phyloP scores from a whole-genome alignment of 2,113 vertebrate species.

The Catharus fuscescens region DNA sequence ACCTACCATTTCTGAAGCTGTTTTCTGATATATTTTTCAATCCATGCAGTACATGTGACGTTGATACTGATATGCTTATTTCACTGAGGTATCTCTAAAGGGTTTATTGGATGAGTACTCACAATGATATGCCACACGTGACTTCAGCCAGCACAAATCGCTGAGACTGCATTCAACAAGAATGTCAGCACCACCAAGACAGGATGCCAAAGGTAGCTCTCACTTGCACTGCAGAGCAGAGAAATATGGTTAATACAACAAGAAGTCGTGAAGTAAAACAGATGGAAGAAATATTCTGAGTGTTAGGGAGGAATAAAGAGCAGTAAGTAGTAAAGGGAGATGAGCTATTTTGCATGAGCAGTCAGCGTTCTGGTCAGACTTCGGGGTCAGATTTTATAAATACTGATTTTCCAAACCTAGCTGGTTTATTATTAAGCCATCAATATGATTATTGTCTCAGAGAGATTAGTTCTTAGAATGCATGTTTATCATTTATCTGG shows the following conservation, averaged over 20 bases:
- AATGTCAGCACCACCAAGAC: not conserved
- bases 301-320: not conserved
- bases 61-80: not conserved
- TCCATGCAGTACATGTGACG: not conserved
- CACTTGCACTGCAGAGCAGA: not conserved
- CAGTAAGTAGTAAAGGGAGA: not conserved
- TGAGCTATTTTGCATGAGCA: not conserved
- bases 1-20: not conserved
- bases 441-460: not conserved
- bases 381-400: not conserved
- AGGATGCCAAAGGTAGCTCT: constrained; percentile 36
- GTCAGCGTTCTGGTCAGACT: not conserved
- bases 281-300: constrained; percentile 17
- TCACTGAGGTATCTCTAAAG: not conserved
- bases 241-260: constrained; percentile 33
- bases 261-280: constrained; percentile 30
- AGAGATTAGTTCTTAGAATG: not conserved
- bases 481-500: not conserved
- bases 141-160: not conserved
- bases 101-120: not conserved
- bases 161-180: not conserved
- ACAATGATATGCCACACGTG: fast-evolving
- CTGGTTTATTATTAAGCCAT: not conserved
- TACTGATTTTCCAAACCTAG: not conserved
- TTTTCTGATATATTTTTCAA: not conserved